phyloP scores from a whole-genome alignment of 2,113 vertebrate genomes.

The Tachysurus fulvidraco region DNA sequence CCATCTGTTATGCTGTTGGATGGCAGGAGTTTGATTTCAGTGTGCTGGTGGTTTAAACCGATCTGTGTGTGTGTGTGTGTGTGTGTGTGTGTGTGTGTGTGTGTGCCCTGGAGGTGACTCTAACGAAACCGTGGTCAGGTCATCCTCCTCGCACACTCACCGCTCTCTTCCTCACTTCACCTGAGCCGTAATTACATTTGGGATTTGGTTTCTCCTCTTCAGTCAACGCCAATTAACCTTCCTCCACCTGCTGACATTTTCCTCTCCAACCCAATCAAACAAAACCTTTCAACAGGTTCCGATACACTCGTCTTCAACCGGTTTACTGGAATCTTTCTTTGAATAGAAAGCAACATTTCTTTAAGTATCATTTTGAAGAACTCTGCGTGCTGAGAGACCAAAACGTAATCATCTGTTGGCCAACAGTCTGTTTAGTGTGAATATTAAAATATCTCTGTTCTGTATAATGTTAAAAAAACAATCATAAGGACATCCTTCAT shows the following conservation, averaged over 20 bases:
- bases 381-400: neutral
- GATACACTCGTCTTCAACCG: constrained; percentile 24
- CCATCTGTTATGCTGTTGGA: neutral
- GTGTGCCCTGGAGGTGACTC: constrained; percentile 27
- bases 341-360: neutral
- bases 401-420: neutral
- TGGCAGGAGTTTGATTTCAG: neutral
- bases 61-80: neutral
- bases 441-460: neutral
- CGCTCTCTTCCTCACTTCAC: constrained; percentile 52
- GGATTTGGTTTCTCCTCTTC: constrained; percentile 58
- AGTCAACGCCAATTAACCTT: constrained; percentile 71
- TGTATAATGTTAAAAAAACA: neutral
- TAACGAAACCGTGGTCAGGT: constrained; percentile 17
- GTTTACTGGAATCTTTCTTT: neutral
- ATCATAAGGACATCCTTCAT: neutral
- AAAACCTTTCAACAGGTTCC: constrained; percentile 30
- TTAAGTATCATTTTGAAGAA: neutral
- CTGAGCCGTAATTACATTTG: constrained; percentile 66
- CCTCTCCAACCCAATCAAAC: constrained; percentile 48
- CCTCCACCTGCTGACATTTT: constrained; percentile 70
- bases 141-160: neutral
- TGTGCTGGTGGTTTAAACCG: constrained; percentile 1
- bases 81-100: neutral
- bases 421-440: neutral